Evolutionary conservation across 2,888 invertebrate species (phyloP), one percentile per base, ranked within the genome.

Genomic region (Seira sanloemensis): DNA sequence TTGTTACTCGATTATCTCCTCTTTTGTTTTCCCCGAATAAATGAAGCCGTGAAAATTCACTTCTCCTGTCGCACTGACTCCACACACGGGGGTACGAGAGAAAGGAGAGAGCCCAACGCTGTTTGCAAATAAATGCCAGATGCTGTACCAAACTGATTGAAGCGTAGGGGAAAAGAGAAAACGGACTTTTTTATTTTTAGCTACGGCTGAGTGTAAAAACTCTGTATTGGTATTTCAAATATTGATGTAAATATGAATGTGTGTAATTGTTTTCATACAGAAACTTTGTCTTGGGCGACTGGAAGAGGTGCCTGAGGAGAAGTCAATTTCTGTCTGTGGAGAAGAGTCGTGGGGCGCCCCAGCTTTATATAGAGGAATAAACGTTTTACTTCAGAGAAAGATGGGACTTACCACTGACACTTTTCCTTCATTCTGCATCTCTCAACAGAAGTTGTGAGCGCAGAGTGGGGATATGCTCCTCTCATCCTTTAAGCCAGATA

Each of bases 261-360:
- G n/a, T n/a, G 50, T 50, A 50, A 50, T 50, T 50, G 50, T 50
- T 50, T 50, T 50, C 50, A 7, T 50, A 50, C n/a, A 50, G n/a
- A 50, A 50, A 50, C 50, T 50, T n/a, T 50, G 50, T 50, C 50
- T 50, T 50, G 5, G n/a, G n/a, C 50, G 12, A 50, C n/a, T n/a
- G n/a, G n/a, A 12, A 23, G 72, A 83, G 74, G 58, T 68, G 18
- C 83, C 83, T 69, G 78, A 83, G 68, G 83, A 78, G 83, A 83
- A 83, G 83, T 78, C 83, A 83, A 73, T 83, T 83, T 78, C 83
- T 73, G 72, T 83, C 83, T 83, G 78, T 78, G 68, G 83, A 78
- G 83, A 73, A 50, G 73, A 83, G 74, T 83, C 72, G 83, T 78
- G 78, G 83, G 83, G 83, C 77, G 77, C 74, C 83, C 26, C 66